These are phyloP conservation scores for Anticlea derivata DNA, from an alignment of 2,888 invertebrate genomes.

Conservation along the genomic window DNA sequence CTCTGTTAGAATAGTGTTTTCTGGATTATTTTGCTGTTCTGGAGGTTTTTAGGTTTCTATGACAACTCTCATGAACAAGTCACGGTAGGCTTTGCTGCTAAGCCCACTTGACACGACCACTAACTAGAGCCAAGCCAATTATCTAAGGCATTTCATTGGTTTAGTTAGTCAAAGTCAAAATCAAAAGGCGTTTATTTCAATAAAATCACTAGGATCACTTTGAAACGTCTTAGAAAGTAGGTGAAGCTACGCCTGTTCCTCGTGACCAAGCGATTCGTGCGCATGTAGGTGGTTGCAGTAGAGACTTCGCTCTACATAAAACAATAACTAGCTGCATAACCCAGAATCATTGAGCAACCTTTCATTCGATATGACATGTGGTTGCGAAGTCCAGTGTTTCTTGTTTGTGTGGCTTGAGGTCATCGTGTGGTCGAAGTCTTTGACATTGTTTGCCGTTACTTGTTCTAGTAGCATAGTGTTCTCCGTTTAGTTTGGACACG, in stretches of 20 bases:
- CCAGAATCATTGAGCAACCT: too few relatives aligned
- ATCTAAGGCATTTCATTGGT: background rate
- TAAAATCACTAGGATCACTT: too few relatives aligned
- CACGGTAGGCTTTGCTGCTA: slow-evolving; percentile 37
- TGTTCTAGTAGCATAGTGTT: slow-evolving; percentile 63
- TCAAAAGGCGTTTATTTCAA: too few relatives aligned
- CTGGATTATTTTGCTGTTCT: slow-evolving; percentile 51
- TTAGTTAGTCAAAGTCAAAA: too few relatives aligned
- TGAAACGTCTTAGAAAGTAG: too few relatives aligned
- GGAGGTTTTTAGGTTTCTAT: slow-evolving; percentile 37
- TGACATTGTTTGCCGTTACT: slow-evolving; percentile 43
- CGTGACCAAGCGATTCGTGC: slow-evolving; percentile 3
- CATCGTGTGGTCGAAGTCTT: background rate
- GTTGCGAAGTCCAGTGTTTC: background rate
- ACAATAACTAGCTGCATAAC: background rate
- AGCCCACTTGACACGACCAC: slow-evolving; percentile 16
- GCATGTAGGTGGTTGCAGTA: too few relatives aligned
- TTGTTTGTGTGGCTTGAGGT: background rate
- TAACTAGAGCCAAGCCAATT: background rate
- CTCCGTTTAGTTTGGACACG: slow-evolving; percentile 60
- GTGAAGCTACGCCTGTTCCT: too few relatives aligned
- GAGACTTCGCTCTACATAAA: background rate
- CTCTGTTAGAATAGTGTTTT: slow-evolving; percentile 72
- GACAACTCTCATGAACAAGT: slow-evolving; percentile 45
- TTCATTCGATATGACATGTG: background rate